These are phyloP conservation scores for Chloroceryle amazona DNA, from an alignment of 2,797 vertebrate genomes.

Conservation along the genomic window DNA sequence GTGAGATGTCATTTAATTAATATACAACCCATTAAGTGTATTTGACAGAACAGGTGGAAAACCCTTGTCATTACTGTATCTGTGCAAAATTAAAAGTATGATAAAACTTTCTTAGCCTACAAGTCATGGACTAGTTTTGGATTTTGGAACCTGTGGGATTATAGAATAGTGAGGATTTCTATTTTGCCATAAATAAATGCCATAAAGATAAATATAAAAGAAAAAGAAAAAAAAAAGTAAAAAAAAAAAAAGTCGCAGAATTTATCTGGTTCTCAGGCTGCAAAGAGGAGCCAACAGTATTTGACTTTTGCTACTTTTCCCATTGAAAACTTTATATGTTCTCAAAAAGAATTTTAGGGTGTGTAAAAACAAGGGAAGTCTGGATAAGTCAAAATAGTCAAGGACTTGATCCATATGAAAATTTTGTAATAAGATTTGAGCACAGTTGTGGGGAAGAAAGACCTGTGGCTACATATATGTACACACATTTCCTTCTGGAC, in stretches of 20 bases:
- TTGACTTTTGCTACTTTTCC: not conserved
- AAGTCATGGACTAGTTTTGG: not conserved
- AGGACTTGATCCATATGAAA: not conserved
- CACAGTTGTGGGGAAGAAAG: not conserved
- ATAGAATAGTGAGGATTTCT: not conserved
- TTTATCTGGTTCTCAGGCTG: not conserved
- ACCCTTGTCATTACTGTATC: not conserved
- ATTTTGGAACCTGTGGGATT: not conserved
- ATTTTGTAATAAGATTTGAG: not conserved
- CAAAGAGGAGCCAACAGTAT: not conserved
- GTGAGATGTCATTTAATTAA: not conserved
- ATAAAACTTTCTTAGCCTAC: not conserved
- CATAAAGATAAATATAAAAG: not conserved
- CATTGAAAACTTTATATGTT: not conserved
- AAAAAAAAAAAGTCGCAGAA: not conserved
- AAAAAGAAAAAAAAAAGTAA: not conserved
- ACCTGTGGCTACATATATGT: not conserved
- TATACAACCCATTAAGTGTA: not conserved
- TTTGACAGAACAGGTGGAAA: not conserved
- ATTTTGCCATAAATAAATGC: not conserved
- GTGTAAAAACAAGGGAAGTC: fast-evolving
- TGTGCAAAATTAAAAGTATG: not conserved
- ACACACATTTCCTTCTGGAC: not conserved
- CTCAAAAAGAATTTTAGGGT: not conserved
- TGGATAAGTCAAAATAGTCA: not conserved